These are phyloP conservation scores for Philopedon plagiatum DNA, from an alignment of 2,888 invertebrate species.

Conservation along the genomic window DNA sequence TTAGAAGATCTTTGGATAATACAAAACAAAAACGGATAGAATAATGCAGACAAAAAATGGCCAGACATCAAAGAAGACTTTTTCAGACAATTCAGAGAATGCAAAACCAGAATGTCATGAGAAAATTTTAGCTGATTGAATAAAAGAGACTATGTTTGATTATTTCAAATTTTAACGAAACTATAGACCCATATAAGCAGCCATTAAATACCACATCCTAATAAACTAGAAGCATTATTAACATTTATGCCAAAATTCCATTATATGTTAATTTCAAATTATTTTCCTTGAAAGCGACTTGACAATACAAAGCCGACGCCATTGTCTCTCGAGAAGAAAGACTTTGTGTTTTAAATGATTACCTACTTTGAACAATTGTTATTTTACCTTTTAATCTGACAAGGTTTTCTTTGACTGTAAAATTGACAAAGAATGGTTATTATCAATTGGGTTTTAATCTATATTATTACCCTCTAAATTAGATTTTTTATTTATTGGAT, in stretches of 20 bases:
- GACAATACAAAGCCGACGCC: slow-evolving; percentile 1
- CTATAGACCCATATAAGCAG: neutral
- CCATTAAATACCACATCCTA: neutral
- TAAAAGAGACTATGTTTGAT: too few species aligned
- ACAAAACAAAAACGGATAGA: too few species aligned
- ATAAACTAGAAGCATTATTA: neutral
- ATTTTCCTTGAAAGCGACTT: slow-evolving; percentile 5
- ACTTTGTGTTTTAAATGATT: slow-evolving; percentile 12
- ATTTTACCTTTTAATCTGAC: slow-evolving; percentile 21
- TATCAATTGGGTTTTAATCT: neutral
- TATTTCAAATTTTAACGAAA: too few species aligned
- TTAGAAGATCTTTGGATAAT: too few species aligned
- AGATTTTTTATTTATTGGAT: neutral
- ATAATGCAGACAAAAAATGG: too few species aligned
- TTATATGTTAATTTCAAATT: slow-evolving; percentile 19
- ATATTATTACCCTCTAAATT: neutral
- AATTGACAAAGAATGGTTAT: neutral
- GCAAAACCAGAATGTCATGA: too few species aligned
- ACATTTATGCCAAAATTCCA: neutral
- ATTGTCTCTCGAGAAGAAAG: neutral
- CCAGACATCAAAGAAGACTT: too few species aligned
- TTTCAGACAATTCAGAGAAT: too few species aligned
- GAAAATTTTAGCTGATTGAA: too few species aligned
- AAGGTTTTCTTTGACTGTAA: neutral
- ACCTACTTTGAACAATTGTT: slow-evolving; percentile 3